Percentiles rank a stretch among this genome's conserved stretches.
Conservation (phyloP, 2,797 vertebrate species). For the Coilia nasus region DNA sequence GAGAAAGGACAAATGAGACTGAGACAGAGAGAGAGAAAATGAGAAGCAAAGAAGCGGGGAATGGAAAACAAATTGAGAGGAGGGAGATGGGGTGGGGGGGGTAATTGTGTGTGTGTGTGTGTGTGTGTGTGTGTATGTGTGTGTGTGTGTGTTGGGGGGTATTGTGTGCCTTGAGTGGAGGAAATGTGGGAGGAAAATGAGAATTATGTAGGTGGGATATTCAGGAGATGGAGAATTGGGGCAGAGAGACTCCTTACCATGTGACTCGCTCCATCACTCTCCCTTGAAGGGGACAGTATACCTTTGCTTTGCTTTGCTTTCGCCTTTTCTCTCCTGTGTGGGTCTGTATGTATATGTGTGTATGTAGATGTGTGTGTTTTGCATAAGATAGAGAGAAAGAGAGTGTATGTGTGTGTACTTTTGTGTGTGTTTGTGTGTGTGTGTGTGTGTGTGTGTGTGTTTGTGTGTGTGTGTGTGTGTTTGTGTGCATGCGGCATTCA, state of each 20-base stretch:
- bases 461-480: too few species aligned
- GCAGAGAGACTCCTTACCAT: not conserved
- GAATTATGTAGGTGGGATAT: not conserved
- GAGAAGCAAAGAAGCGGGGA: not conserved
- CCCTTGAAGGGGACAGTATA: not conserved
- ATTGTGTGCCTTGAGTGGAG: not conserved
- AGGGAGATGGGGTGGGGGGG: not conserved
- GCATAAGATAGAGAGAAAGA: too few species aligned
- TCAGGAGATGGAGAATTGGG: not conserved
- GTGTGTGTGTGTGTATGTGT: not conserved
- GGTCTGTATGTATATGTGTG: too few species aligned
- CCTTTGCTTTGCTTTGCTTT: not conserved
- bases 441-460: too few species aligned
- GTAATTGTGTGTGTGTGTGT: not conserved
- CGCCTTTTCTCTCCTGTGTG: too few species aligned
- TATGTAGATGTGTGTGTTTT: too few species aligned
- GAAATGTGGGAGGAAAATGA: not conserved
- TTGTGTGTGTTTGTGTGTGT: too few species aligned
- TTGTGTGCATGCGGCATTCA: too few species aligned
- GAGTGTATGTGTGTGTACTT: too few species aligned
- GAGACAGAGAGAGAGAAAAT: not conserved
- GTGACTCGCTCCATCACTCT: not conserved
- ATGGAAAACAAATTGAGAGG: slow-evolving; percentile 15
- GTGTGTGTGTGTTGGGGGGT: not conserved
- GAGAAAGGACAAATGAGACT: not conserved